Evolutionary conservation across 2,113 vertebrate species (phyloP).

Genomic region (Trochalopteron elliotii): DNA sequence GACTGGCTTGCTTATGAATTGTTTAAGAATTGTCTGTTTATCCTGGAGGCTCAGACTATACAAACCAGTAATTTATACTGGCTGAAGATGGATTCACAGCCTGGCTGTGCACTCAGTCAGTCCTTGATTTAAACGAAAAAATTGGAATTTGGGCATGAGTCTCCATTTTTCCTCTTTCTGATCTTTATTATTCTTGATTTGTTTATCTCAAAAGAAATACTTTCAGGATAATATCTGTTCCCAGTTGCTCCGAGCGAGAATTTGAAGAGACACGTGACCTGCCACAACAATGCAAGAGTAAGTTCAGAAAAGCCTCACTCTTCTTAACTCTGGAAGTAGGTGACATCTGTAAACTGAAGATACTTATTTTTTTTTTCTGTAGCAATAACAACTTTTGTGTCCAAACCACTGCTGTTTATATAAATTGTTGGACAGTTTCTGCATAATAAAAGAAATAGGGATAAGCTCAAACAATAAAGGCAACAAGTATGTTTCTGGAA

Average conservation of each 20-base stretch:
- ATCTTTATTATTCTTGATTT: conserved; percentile 58
- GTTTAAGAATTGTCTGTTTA: conserved; percentile 49
- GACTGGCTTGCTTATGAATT: not conserved
- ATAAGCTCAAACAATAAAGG: not conserved
- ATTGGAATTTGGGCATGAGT: conserved; percentile 32
- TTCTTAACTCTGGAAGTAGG: not conserved
- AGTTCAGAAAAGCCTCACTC: not conserved
- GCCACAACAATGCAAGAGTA: not conserved
- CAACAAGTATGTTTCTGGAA: not conserved
- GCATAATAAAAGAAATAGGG: not conserved
- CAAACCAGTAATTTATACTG: conserved; percentile 51
- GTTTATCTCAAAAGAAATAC: conserved; percentile 55
- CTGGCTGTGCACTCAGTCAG: not conserved
- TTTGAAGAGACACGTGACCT: conserved; percentile 20
- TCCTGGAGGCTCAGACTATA: conserved; percentile 50
- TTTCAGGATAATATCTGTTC: conserved; percentile 27
- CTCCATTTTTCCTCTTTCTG: not conserved
- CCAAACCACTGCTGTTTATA: not conserved
- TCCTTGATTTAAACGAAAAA: conserved; percentile 53
- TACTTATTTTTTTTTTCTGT: not conserved
- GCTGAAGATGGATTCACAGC: conserved; percentile 29
- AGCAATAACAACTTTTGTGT: not conserved
- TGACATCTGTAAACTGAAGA: conserved; percentile 14
- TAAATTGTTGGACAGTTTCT: not conserved
- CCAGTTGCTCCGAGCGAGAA: conserved; percentile 3